Base-by-base conservation (phyloP, 1,140 invertebrate genomes). In the Diachasma alloeum region DNA sequence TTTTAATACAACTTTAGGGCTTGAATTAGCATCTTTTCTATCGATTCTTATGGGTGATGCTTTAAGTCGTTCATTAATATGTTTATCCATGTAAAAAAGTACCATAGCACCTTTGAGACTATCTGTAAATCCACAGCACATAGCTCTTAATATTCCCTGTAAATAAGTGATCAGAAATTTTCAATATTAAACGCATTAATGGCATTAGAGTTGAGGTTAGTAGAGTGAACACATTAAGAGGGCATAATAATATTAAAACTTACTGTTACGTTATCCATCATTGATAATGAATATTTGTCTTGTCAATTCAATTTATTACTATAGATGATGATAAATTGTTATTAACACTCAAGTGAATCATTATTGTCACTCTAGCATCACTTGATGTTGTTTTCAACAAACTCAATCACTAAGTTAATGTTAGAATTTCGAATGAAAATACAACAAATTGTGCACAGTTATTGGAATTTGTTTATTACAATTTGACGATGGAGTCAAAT, bases 31-130 rank as follows among this genome's bases (percentile, higher is more conserved):
- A 80, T 90, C 90, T 80, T 84, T 89, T 83, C 90, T 91, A 46
- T 91, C 90, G 73, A 83, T 81, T 79, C 86, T 90, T 13, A 90
- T 90, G 0, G 91, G 91, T 66, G 89, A 90, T 79, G 90, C 91
- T 68, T 85, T 87, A 13, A 91, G 88, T 77, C 91, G 89, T 82
- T 94, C 91, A 85, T 93, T 93, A 68, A 94, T 93, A 85, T 92
- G 91, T 87, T 93, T 93, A 84, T 94, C 93, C 86, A 95, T 90
- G 85, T 93, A 93, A 86, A 94, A 92, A 81, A 95, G 86, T 56
- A 93, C 91, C 67, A 92, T 86, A 75, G 92, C 92, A 76, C 94
- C 94, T 80, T 91, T 92, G 63, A 94, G 88, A 86, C 94, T 95
- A 85, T 95, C 94, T 72, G 92, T 86, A 80, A 93, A 91, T 0